Evolutionary conservation across 2,797 vertebrate genomes (phyloP).

Genomic region (Bucorvus abyssinicus): DNA sequence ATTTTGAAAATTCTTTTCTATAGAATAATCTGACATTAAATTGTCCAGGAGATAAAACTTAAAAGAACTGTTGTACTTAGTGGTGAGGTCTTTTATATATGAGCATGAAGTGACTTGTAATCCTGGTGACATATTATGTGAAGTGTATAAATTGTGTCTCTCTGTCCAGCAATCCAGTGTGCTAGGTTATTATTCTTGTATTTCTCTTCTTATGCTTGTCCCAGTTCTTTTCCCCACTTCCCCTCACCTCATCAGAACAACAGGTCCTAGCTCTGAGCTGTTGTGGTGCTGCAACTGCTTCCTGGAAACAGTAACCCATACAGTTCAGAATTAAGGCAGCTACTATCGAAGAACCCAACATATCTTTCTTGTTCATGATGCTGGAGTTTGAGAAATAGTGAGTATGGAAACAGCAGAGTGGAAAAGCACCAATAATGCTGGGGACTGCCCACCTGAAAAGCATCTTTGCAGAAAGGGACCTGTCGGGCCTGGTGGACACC

Average conservation of each 20-base stretch:
- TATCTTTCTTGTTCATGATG: neutral
- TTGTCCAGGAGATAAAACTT: neutral
- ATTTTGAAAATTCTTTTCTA: neutral
- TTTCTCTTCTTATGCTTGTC: neutral
- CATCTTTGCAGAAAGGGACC: neutral
- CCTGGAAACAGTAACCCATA: neutral
- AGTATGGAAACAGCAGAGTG: neutral
- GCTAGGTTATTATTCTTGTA: neutral
- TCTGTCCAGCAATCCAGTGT: neutral
- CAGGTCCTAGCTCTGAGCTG: neutral
- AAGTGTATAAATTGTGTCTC: neutral
- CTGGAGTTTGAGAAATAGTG: neutral
- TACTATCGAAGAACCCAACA: neutral
- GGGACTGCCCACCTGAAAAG: neutral
- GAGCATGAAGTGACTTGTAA: neutral
- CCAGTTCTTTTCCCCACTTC: neutral
- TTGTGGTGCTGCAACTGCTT: neutral
- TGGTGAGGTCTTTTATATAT: neutral
- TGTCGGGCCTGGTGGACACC: neutral
- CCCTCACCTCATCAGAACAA: neutral
- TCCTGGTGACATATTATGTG: neutral
- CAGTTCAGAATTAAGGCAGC: neutral
- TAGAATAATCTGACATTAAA: neutral
- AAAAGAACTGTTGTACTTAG: neutral
- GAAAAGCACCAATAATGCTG: fast-evolving